Percentiles rank a stretch among this genome's conserved stretches.
Evolutionary conservation across 2,888 invertebrate genomes (phyloP).

Genomic region (Pristionchus arcanus): DNA sequence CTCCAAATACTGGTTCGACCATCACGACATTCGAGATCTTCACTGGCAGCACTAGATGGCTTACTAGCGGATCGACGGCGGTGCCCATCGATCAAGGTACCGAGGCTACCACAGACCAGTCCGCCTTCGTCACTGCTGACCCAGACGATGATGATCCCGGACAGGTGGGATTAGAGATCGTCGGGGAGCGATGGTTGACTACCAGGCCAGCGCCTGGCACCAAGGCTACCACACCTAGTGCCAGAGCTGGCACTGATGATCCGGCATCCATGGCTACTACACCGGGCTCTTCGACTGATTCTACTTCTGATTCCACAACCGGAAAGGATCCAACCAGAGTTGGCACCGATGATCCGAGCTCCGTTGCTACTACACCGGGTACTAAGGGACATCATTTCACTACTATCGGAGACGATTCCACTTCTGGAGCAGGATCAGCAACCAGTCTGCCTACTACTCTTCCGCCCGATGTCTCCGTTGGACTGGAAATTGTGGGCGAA

Average conservation of each 20-base stretch:
- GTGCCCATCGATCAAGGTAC: not conserved
- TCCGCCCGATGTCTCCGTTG: not conserved
- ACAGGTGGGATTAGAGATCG: slow-evolving; percentile 9
- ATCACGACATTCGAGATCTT: not conserved
- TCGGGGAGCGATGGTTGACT: slow-evolving; percentile 4
- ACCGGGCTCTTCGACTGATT: not conserved
- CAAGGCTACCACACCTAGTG: not conserved
- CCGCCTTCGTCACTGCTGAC: not conserved
- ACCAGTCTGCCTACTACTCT: not conserved
- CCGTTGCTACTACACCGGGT: too few relatives aligned
- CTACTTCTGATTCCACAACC: not conserved
- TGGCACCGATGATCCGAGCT: not conserved
- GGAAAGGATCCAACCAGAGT: not conserved
- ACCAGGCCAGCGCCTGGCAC: not conserved
- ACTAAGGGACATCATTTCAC: too few relatives aligned
- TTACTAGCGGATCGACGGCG: not conserved
- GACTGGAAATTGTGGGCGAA: slow-evolving; percentile 15
- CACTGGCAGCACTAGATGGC: not conserved
- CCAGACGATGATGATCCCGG: slow-evolving; percentile 9
- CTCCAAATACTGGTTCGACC: not conserved
- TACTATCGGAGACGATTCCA: too few relatives aligned
- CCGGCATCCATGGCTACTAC: not conserved
- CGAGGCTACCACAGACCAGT: not conserved
- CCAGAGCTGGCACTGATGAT: not conserved
- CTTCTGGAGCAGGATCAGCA: not conserved